Evolutionary conservation across 2,888 invertebrate species (phyloP).

Genomic region (Palloptera scutellata): DNA sequence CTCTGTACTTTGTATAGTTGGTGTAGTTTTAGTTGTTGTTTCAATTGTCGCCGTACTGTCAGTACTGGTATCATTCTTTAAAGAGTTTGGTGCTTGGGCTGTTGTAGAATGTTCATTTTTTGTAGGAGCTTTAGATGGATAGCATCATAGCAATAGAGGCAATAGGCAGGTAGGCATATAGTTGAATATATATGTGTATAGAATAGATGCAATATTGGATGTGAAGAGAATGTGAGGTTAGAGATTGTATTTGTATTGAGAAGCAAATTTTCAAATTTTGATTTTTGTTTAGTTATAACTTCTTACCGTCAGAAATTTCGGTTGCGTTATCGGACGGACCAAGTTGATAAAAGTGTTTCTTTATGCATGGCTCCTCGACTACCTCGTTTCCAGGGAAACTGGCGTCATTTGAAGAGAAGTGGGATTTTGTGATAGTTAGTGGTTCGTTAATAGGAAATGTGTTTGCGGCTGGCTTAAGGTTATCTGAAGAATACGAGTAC

Average conservation of each 20-base stretch:
- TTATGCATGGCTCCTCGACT: constrained; percentile 54
- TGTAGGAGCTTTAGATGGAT: constrained; percentile 8
- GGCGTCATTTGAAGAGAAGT: constrained; percentile 50
- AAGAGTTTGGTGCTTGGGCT: constrained; percentile 6
- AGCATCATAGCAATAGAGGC: not conserved
- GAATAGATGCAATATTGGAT: not conserved
- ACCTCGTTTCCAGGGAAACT: constrained; percentile 40
- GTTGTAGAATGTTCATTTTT: not conserved
- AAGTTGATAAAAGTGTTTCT: constrained; percentile 55
- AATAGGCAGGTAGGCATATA: not conserved
- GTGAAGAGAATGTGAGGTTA: not conserved
- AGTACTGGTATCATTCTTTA: constrained; percentile 14
- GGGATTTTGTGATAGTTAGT: constrained; percentile 53
- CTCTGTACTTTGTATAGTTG: constrained; percentile 8
- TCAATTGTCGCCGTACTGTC: constrained; percentile 26
- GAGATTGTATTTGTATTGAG: constrained; percentile 14
- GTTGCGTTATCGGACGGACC: constrained; percentile 56
- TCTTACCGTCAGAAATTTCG: constrained; percentile 33
- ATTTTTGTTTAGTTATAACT: constrained; percentile 25
- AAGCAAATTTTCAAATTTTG: constrained; percentile 24
- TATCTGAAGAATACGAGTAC: constrained; percentile 62
- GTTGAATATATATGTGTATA: not conserved
- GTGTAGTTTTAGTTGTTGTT: not conserved
- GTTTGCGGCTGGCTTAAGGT: constrained; percentile 56
- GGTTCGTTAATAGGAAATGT: constrained; percentile 56